Conservation (phyloP, 1,140 invertebrate species). For the Megalonaias nervosa region DNA sequence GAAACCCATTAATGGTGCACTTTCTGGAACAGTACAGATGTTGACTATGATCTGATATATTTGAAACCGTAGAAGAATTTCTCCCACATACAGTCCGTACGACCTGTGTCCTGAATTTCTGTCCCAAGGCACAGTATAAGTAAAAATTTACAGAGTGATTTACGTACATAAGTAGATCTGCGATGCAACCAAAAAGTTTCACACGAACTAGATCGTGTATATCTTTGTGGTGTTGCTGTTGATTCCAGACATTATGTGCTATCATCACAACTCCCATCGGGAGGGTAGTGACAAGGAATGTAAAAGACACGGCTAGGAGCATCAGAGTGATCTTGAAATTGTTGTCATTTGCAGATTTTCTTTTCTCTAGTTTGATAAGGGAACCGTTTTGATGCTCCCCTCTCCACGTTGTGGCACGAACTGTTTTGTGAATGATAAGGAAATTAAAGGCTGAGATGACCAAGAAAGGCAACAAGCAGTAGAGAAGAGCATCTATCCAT, state of each 20-base stretch:
- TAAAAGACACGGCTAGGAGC: slow-evolving; percentile 69
- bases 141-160: slow-evolving; percentile 72
- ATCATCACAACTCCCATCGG: slow-evolving; percentile 68
- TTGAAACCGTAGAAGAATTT: slow-evolving; percentile 38
- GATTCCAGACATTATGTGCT: slow-evolving; percentile 47
- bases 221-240: background rate
- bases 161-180: slow-evolving; percentile 67
- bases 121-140: slow-evolving; percentile 69
- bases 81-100: slow-evolving; percentile 53
- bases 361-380: slow-evolving; percentile 35
- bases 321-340: slow-evolving; percentile 65
- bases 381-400: slow-evolving; percentile 40
- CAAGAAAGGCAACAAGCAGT: slow-evolving; percentile 55
- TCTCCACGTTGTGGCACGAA: slow-evolving; percentile 40
- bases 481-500: slow-evolving; percentile 60
- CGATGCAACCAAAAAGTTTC: slow-evolving; percentile 52
- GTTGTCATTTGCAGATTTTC: slow-evolving; percentile 49
- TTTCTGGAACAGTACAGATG: slow-evolving; percentile 46
- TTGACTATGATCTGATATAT: slow-evolving; percentile 52
- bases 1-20: slow-evolving; percentile 22
- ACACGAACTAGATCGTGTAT: slow-evolving; percentile 14
- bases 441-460: slow-evolving; percentile 51
- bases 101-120: slow-evolving; percentile 67
- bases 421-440: slow-evolving; percentile 52
- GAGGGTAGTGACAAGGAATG: slow-evolving; percentile 67